Evolutionary conservation across 2,113 vertebrate genomes (phyloP), one percentile per base, ranked within the genome.

Genomic region (Mobula birostris): DNA sequence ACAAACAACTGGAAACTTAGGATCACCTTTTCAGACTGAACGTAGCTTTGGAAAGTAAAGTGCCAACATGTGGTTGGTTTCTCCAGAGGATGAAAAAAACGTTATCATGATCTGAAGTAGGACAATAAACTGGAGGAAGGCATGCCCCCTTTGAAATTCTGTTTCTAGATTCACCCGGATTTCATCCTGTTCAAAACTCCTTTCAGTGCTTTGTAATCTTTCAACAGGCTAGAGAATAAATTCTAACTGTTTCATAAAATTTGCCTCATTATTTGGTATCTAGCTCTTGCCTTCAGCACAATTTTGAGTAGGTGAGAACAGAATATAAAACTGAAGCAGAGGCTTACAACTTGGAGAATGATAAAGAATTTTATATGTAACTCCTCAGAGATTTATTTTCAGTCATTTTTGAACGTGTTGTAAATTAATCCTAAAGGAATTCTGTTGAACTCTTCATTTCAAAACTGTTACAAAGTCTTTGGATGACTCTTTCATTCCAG

Each of bases 371-470:
- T 93, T 72, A 74, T 48, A 29, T 40, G 6, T 68, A 74, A 24
- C 27, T 15, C 68, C 91, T 29, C 3, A 14, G 36, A 93, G 29
- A 61, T 32, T 93, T 70, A 48, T 72, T 32, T 48, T 6, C 9
- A 48, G 63, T 74, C 24, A 76, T 74, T 93, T 56, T 76, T 56
- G 11, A 74, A 48, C 1, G 70, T 74, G 72, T 29, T 14, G 11
- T 40, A 93, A 93, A 93, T 93, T 74, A 74, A 93, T 93, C 70
- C 24, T 76, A n/a, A 56, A 29, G 91, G 91, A 32, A 76, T 76
- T 93, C 70, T 56, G 48, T 27, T 74, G 19, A 74, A 93, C 70
- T 76, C n/a, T 36, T 72, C 63, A 70, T 70, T 92, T 72, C 90
- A 72, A 92, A 36, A 27, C 90, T 72, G n/a, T 24, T 4, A 36